Evolutionary conservation across 2,888 invertebrate genomes (phyloP).

Genomic region (Macrophya annulata): DNA sequence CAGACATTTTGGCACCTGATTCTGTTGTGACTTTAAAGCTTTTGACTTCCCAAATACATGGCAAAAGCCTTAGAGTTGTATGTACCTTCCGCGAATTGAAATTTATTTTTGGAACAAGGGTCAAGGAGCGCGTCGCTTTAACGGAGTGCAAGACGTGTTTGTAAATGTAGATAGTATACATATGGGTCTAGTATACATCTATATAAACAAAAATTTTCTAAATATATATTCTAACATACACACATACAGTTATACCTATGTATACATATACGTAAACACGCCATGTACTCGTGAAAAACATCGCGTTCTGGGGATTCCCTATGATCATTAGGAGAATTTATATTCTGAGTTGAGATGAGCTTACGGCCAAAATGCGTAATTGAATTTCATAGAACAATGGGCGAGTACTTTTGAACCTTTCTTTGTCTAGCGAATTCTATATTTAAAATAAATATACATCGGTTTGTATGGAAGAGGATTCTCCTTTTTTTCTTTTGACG

Average conservation of each 20-base stretch:
- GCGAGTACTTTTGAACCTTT: background rate
- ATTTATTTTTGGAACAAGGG: slow-evolving; percentile 51
- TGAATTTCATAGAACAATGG: background rate
- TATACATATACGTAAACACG: background rate
- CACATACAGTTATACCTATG: background rate
- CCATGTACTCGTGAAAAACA: background rate
- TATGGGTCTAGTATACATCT: slow-evolving; percentile 1
- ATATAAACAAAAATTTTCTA: background rate
- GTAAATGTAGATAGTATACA: background rate
- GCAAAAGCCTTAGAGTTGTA: slow-evolving; percentile 6
- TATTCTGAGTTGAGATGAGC: background rate
- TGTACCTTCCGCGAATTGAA: slow-evolving; percentile 25
- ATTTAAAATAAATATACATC: background rate
- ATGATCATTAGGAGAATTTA: slow-evolving; percentile 30
- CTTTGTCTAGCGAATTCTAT: slow-evolving; percentile 32
- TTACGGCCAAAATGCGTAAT: background rate
- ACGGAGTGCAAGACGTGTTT: background rate
- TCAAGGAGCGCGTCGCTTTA: slow-evolving; percentile 49
- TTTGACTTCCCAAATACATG: slow-evolving; percentile 19
- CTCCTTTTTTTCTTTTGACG: background rate
- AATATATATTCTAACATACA: background rate
- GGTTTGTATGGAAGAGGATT: background rate
- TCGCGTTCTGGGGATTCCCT: slow-evolving; percentile 41
- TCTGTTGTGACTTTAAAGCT: slow-evolving; percentile 48
- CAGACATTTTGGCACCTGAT: slow-evolving; percentile 28